These are phyloP conservation scores for Mohoua ochrocephala DNA, from an alignment of 2,113 vertebrate genomes.

Conservation along the genomic window DNA sequence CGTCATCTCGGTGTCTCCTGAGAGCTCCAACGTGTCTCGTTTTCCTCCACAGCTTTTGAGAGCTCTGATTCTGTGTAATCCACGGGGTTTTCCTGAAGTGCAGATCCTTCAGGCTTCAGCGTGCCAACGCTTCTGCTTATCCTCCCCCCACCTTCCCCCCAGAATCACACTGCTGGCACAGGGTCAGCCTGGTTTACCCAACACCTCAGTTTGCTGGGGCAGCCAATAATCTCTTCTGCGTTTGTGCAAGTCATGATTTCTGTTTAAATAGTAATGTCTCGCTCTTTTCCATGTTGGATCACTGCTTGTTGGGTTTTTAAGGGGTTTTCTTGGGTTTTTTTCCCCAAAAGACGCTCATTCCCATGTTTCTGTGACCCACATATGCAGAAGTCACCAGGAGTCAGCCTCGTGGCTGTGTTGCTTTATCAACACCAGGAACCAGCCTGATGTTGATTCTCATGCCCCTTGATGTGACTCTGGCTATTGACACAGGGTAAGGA, in stretches of 20 bases:
- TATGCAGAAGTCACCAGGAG: neutral
- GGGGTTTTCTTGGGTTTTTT: neutral
- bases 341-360: rapidly evolving
- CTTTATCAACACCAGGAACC: neutral
- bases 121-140: neutral
- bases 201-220: neutral
- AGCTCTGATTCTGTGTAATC: neutral
- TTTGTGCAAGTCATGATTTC: neutral
- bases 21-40: rapidly evolving
- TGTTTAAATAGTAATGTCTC: neutral
- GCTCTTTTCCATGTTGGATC: neutral
- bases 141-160: neutral
- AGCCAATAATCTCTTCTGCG: neutral
- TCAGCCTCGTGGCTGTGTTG: neutral
- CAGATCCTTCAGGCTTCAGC: neutral
- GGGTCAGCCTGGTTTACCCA: neutral
- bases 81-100: neutral
- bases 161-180: neutral
- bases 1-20: neutral
- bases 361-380: rapidly evolving
- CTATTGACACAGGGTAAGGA: neutral
- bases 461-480: neutral
- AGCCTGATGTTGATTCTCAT: neutral
- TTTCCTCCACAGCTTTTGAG: neutral
- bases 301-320: neutral